These are phyloP conservation scores for Leptodactylus fallax DNA, from an alignment of 2,797 vertebrate genomes.

Conservation along the genomic window DNA sequence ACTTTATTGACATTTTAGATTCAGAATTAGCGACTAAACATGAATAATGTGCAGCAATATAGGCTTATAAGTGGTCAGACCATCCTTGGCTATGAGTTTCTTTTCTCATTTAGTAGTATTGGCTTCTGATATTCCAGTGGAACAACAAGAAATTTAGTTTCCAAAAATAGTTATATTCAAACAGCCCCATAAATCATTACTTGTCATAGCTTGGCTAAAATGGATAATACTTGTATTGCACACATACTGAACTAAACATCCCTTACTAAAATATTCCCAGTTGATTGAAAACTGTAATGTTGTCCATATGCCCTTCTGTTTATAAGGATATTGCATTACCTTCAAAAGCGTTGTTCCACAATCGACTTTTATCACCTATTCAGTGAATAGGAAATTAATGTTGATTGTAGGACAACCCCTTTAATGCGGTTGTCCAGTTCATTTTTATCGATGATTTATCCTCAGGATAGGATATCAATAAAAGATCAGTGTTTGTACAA, in stretches of 20 bases:
- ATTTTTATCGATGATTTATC: no score
- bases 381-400: no score
- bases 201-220: neutral
- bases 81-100: neutral
- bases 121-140: neutral
- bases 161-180: neutral
- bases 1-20: neutral
- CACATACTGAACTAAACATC: neutral
- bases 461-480: no score
- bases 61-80: neutral
- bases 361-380: no score
- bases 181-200: neutral
- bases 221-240: neutral
- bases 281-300: neutral
- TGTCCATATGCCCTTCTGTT: neutral
- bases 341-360: no score
- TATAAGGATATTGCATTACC: neutral
- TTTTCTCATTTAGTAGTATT: slow-evolving; percentile 1
- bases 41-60: neutral
- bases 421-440: no score
- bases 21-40: neutral
- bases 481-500: no score
- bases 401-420: no score
- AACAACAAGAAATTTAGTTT: neutral
- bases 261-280: neutral